Percentiles rank a stretch among this genome's conserved stretches.
Conservation (phyloP, 2,888 invertebrate species). For the Drosophila sordidula region DNA sequence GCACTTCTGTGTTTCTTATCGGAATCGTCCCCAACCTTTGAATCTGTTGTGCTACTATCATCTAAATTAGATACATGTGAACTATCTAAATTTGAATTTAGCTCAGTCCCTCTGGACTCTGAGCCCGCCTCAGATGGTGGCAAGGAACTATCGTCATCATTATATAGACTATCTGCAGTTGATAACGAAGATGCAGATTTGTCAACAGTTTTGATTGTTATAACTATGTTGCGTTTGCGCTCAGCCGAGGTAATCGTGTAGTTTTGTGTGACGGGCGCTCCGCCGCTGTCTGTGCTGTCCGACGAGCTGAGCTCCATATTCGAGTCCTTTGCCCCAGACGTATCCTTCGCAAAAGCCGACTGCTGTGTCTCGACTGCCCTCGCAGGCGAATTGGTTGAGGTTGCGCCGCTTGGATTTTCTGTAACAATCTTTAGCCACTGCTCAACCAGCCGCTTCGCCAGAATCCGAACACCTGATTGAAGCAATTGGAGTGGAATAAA, state of each 20-base stretch:
- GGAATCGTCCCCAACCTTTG: constrained; percentile 64
- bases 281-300: constrained; percentile 84
- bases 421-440: constrained; percentile 96
- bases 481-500: constrained; percentile 3
- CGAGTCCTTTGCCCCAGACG: constrained; percentile 33
- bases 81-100: constrained; percentile 47
- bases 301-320: constrained; percentile 65
- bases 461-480: constrained; percentile 89
- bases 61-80: constrained; percentile 76
- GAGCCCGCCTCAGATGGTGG: constrained; percentile 47
- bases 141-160: constrained; percentile 73
- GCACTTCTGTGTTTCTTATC: constrained; percentile 71
- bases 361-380: constrained; percentile 19
- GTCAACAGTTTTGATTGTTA: constrained; percentile 86
- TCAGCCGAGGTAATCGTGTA: constrained; percentile 80
- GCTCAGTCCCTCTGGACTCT: constrained; percentile 53
- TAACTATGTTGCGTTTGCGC: constrained; percentile 77
- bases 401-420: constrained; percentile 86
- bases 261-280: constrained; percentile 45
- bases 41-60: constrained; percentile 68
- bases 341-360: constrained; percentile 4
- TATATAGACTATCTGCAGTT: constrained; percentile 38
- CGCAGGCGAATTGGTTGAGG: constrained; percentile 19
- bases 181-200: constrained; percentile 53
- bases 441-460: constrained; percentile 93